Evolutionary conservation across 2,888 invertebrate genomes (phyloP).

Genomic region (Habrosyne pyritoides): DNA sequence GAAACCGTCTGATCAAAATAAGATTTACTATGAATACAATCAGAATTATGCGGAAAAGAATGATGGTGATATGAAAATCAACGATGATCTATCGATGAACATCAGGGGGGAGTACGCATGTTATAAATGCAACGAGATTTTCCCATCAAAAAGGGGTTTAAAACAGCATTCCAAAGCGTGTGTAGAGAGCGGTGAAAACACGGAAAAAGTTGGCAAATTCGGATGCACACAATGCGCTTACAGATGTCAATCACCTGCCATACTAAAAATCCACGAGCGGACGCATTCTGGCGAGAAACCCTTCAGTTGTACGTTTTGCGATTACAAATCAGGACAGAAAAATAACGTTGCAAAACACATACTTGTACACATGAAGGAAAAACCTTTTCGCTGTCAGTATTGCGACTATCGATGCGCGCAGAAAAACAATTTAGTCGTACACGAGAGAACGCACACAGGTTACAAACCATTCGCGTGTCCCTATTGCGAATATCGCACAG

Average conservation of each 20-base stretch:
- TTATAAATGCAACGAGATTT: conserved; percentile 68
- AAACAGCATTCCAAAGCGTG: conserved; percentile 71
- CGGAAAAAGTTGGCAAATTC: conserved; percentile 69
- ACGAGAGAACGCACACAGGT: conserved; percentile 79
- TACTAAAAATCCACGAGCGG: conserved; percentile 77
- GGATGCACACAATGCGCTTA: conserved; percentile 73
- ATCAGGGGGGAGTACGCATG: conserved; percentile 73
- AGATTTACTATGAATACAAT: conserved; percentile 53
- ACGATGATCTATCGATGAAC: conserved; percentile 58
- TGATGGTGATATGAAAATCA: conserved; percentile 44
- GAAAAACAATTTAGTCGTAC: conserved; percentile 78
- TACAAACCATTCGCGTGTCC: conserved; percentile 79
- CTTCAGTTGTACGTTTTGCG: conserved; percentile 74
- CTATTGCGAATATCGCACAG: conserved; percentile 76
- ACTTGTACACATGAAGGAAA: conserved; percentile 79
- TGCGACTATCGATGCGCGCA: conserved; percentile 80
- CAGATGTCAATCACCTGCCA: conserved; percentile 77
- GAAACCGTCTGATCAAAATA: conserved; percentile 67
- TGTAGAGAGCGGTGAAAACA: conserved; percentile 38
- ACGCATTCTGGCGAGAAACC: conserved; percentile 79
- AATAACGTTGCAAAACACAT: conserved; percentile 81
- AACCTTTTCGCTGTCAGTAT: conserved; percentile 76
- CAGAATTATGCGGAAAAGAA: conserved; percentile 46
- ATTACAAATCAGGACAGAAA: conserved; percentile 79
- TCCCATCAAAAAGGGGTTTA: conserved; percentile 65